Evolutionary conservation across 2,797 vertebrate species (phyloP).

Genomic region (Hyperoplus lanceolatus): DNA sequence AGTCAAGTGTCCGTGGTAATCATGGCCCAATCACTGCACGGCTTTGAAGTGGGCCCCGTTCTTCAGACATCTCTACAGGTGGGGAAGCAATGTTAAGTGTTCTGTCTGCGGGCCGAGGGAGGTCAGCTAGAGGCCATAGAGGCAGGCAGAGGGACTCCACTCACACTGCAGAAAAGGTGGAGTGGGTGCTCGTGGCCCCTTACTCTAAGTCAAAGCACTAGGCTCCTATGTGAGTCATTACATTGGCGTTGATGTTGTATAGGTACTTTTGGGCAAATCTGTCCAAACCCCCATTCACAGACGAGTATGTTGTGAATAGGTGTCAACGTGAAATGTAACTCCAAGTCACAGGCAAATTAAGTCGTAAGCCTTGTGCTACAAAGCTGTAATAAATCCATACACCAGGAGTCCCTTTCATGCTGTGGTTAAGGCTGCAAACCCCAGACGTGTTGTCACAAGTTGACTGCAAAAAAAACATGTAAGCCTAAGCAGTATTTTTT

Average conservation of each 20-base stretch:
- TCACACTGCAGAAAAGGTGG: slow-evolving; percentile 27
- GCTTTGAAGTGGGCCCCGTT: slow-evolving; percentile 77
- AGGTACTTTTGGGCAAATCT: not conserved
- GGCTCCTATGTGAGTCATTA: slow-evolving; percentile 3
- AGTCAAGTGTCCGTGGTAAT: slow-evolving; percentile 83
- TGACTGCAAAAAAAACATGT: slow-evolving; percentile 35
- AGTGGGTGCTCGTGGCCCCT: not conserved
- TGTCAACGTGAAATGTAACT: slow-evolving; percentile 13
- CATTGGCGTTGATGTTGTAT: not conserved
- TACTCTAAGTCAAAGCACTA: no score
- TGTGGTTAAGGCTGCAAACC: slow-evolving; percentile 25
- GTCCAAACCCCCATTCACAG: not conserved
- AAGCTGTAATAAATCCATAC: slow-evolving; percentile 45
- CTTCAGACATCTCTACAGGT: slow-evolving; percentile 81
- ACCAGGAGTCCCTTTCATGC: slow-evolving; percentile 14
- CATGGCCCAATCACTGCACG: slow-evolving; percentile 78
- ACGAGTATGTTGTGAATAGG: slow-evolving; percentile 12
- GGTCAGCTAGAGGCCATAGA: slow-evolving; percentile 79
- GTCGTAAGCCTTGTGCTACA: slow-evolving; percentile 10
- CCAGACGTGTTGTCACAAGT: slow-evolving; percentile 18
- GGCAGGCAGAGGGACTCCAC: slow-evolving; percentile 53
- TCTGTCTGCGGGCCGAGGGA: slow-evolving; percentile 70
- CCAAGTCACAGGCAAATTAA: slow-evolving; percentile 26
- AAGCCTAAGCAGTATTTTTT: slow-evolving; percentile 29
- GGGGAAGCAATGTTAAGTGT: slow-evolving; percentile 78